These are phyloP conservation scores for Holacanthus passer DNA, from an alignment of 2,113 vertebrate species.

Conservation along the genomic window DNA sequence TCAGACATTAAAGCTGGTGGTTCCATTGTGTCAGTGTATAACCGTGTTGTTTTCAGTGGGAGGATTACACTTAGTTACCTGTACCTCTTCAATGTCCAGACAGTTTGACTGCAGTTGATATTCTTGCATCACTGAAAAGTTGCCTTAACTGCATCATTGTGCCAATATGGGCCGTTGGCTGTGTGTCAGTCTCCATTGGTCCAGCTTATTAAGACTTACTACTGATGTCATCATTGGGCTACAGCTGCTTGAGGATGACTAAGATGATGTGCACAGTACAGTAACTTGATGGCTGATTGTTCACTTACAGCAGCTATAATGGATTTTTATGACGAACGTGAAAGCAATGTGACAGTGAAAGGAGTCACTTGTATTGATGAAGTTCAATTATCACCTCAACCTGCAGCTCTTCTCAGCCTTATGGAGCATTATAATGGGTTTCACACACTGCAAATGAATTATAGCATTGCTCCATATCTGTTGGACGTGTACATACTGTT, in stretches of 20 bases:
- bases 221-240: conserved; percentile 3
- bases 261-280: background rate
- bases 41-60: background rate
- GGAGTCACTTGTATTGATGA: background rate
- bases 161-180: conserved; percentile 11
- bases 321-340: background rate
- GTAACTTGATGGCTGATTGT: background rate
- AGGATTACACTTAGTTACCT: background rate
- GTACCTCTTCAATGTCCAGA: background rate
- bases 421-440: too few relatives aligned
- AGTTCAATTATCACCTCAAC: background rate
- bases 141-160: background rate
- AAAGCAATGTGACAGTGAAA: background rate
- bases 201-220: conserved; percentile 23
- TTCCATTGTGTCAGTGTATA: background rate
- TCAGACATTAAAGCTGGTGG: background rate
- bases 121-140: background rate
- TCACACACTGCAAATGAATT: background rate
- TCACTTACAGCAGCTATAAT: background rate
- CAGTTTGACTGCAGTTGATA: conserved; percentile 1
- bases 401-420: background rate
- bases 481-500: background rate
- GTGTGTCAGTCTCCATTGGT: conserved; percentile 8
- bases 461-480: too few relatives aligned
- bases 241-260: conserved; percentile 14